Percentiles rank a stretch among this genome's conserved stretches.
Conservation (phyloP, 2,113 vertebrate species). For the Himantopus leucocephalus region DNA sequence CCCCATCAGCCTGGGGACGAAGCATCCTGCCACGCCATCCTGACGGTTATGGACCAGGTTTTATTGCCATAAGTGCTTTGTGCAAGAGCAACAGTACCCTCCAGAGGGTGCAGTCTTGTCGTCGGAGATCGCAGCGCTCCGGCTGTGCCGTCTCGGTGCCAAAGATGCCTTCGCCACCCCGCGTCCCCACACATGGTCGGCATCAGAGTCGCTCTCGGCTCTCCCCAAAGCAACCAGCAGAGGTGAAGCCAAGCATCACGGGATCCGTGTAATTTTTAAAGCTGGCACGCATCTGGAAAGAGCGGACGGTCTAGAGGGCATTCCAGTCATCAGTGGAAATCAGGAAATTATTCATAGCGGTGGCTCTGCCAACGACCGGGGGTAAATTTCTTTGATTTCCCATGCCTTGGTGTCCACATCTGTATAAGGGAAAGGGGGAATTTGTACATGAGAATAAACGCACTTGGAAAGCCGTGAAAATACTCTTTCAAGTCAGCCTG, state of each 20-base stretch:
- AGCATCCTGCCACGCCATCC: rapidly evolving
- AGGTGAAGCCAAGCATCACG: neutral
- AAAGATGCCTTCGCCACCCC: neutral
- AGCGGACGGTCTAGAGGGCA: neutral
- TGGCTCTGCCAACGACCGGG: constrained; percentile 30
- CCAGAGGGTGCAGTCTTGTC: constrained; percentile 45
- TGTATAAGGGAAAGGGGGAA: constrained; percentile 1
- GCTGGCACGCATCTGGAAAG: neutral
- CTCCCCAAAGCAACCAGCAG: neutral
- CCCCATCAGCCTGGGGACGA: neutral
- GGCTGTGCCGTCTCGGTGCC: neutral
- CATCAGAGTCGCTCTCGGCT: neutral
- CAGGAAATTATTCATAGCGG: constrained; percentile 16
- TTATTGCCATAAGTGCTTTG: rapidly evolving
- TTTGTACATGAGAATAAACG: neutral
- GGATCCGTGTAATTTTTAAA: constrained; percentile 24
- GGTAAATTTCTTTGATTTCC: constrained; percentile 45
- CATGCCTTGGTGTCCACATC: constrained; percentile 50
- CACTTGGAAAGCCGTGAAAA: constrained; percentile 42
- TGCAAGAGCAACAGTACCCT: constrained; percentile 34
- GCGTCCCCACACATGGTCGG: neutral
- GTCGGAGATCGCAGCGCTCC: neutral
- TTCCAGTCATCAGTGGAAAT: neutral
- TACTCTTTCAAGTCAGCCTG: constrained; percentile 60
- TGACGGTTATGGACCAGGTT: rapidly evolving